Conservation (phyloP, 2,797 vertebrate species). For the Argyrosomus regius region DNA sequence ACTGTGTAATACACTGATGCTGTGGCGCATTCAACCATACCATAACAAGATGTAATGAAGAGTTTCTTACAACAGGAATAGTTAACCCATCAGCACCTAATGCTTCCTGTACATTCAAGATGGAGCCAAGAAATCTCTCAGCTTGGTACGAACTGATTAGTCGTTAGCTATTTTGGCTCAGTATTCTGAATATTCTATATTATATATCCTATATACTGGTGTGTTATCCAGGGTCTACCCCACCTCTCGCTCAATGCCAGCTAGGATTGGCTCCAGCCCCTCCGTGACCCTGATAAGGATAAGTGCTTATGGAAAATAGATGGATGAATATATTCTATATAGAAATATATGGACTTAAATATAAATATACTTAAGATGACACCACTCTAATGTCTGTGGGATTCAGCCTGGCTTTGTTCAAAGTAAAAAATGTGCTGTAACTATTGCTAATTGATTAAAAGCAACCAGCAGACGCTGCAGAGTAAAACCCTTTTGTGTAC, state of each 20-base stretch:
- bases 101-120: neutral
- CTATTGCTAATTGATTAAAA: neutral
- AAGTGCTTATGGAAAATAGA: no score
- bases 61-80: constrained; percentile 15
- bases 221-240: no score
- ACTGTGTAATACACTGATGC: constrained; percentile 46
- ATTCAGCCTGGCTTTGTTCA: neutral
- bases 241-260: no score
- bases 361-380: no score
- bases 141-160: neutral
- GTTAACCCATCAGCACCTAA: constrained; percentile 25
- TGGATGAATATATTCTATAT: no score
- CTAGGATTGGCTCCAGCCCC: no score
- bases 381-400: neutral
- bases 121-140: neutral
- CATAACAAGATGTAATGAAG: constrained; percentile 54
- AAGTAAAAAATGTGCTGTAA: neutral
- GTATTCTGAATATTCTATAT: neutral
- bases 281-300: no score
- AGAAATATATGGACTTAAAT: no score
- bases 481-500: neutral
- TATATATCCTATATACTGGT: no score
- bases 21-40: constrained; percentile 26
- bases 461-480: neutral
- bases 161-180: neutral